Conservation (phyloP, 1,140 invertebrate species). For the Stegodyphus mimosarum region DNA sequence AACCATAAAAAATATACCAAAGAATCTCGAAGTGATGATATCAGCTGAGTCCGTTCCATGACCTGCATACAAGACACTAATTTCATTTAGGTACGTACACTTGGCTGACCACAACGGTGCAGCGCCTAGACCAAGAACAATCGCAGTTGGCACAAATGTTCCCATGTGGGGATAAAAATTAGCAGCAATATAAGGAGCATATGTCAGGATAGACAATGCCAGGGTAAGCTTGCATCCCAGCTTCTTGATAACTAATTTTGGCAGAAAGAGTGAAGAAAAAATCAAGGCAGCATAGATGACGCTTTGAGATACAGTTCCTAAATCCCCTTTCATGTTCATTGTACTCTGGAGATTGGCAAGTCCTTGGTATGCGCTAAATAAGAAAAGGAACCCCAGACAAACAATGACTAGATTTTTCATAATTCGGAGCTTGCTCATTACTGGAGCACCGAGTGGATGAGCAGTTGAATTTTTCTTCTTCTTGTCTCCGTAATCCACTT, state of each 20-base stretch:
- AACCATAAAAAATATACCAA: constrained; percentile 97
- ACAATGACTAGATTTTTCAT: constrained; percentile 88
- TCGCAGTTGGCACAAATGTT: constrained; percentile 91
- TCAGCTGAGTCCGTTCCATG: constrained; percentile 77
- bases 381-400: constrained; percentile 89
- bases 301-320: constrained; percentile 85
- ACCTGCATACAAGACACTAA: constrained; percentile 78
- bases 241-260: constrained; percentile 86
- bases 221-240: constrained; percentile 96
- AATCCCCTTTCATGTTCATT: constrained; percentile 64
- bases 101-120: constrained; percentile 97
- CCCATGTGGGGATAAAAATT: constrained; percentile 92
- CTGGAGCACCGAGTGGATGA: not conserved
- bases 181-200: constrained; percentile 91
- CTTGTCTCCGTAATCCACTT: too few relatives aligned
- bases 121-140: constrained; percentile 86
- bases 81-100: constrained; percentile 94
- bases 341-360: constrained; percentile 82
- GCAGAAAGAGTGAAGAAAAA: constrained; percentile 92
- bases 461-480: not conserved
- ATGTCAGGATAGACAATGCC: constrained; percentile 89
- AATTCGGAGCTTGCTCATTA: constrained; percentile 80
- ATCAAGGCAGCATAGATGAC: constrained; percentile 90
- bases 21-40: constrained; percentile 92
- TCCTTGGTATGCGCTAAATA: constrained; percentile 92